A percentile compares a stretch with the other conserved stretches of the same genome.
These are phyloP conservation scores for Phaenicophaeus curvirostris DNA, from an alignment of 2,797 vertebrate species.

Conservation along the genomic window DNA sequence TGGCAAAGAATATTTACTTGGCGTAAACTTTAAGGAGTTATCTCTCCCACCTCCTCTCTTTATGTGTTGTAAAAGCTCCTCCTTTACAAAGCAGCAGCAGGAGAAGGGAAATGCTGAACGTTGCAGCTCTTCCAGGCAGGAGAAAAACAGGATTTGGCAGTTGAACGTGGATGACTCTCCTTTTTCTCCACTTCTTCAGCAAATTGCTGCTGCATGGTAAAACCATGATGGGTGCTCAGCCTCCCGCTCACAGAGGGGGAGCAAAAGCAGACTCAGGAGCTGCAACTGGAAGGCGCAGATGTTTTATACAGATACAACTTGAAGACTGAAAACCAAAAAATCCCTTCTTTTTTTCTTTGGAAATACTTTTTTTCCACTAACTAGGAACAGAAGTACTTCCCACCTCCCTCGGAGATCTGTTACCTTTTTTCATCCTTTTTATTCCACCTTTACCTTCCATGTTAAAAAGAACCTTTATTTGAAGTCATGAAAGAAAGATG, in stretches of 20 bases:
- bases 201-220: background rate
- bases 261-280: background rate
- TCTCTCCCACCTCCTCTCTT: background rate
- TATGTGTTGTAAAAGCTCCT: background rate
- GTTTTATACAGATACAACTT: background rate
- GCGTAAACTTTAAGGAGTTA: background rate
- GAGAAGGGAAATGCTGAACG: background rate
- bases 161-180: background rate
- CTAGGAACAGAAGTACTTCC: background rate
- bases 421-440: background rate
- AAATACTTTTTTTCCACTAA: background rate
- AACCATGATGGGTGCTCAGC: background rate
- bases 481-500: background rate
- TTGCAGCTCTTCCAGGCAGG: background rate
- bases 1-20: background rate
- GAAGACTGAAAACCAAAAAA: background rate
- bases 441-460: background rate
- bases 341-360: background rate
- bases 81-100: background rate
- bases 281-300: background rate
- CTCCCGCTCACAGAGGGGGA: background rate
- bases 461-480: background rate
- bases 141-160: background rate
- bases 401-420: background rate
- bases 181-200: background rate